These are phyloP conservation scores for Apomyelois bistriatella DNA, from an alignment of 2,888 invertebrate species.

Conservation along the genomic window DNA sequence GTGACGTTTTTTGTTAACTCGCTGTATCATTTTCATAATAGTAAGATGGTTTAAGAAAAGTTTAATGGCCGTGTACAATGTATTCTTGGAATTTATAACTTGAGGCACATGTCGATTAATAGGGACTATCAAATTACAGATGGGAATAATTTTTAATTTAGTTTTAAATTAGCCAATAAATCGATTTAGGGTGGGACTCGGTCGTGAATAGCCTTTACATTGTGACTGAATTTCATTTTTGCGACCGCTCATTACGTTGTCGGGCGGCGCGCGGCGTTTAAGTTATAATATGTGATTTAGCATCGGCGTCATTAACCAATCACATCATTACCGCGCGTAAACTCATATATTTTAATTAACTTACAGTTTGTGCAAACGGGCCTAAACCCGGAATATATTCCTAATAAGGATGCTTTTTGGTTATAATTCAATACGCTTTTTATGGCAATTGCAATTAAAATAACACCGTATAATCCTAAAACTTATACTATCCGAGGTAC, in stretches of 20 bases:
- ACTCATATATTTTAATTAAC: slow-evolving; percentile 30
- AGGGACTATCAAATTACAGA: slow-evolving; percentile 16
- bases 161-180: slow-evolving; percentile 26
- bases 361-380: slow-evolving; percentile 15
- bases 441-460: too few relatives aligned
- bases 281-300: slow-evolving; percentile 11
- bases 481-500: too few relatives aligned
- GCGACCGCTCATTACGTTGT: slow-evolving; percentile 29
- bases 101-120: slow-evolving; percentile 20
- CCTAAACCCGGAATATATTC: background rate
- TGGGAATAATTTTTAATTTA: slow-evolving; percentile 23
- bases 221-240: slow-evolving; percentile 37
- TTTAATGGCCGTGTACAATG: slow-evolving; percentile 14
- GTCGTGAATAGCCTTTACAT: slow-evolving; percentile 22
- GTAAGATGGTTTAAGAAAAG: slow-evolving; percentile 14
- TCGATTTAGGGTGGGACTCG: slow-evolving; percentile 20
- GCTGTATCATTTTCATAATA: slow-evolving; percentile 30
- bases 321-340: slow-evolving; percentile 28
- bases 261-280: slow-evolving; percentile 24
- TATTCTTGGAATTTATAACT: slow-evolving; percentile 21
- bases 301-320: slow-evolving; percentile 28
- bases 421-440: background rate
- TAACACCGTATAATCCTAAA: too few relatives aligned
- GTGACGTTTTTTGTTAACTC: slow-evolving; percentile 30
- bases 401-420: background rate